Evolutionary conservation across 2,113 vertebrate species (phyloP), one percentile per base, ranked within the genome.

Genomic region (Tupaia tana): DNA sequence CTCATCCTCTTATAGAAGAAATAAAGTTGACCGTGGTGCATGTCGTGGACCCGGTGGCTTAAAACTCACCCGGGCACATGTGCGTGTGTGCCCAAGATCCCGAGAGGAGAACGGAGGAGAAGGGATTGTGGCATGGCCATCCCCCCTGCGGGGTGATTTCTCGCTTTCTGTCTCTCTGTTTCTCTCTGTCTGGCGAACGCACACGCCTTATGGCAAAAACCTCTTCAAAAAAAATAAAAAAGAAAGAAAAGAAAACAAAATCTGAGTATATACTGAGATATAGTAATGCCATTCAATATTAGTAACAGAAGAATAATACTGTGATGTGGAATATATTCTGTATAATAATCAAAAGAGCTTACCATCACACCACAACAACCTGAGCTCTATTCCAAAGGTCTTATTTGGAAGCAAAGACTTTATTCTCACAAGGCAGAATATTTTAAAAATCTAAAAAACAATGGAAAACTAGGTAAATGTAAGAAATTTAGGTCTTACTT

Each of bases 261-360:
- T 52, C 27, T 67, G 18, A 27, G 6, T 34, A 10, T 18, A 54
- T 43, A 43, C 43, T 43, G 54, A 87, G 24, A 9, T 24, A 15
- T 15, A 20, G 22, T 18, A 7, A 7, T 18, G 1, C 54, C 3
- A 64, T 11, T 8, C 6, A 19, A 11, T 25, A n/a, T 10, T 3
- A 14, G 25, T 13, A 29, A 31, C 1, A 0, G 15, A 61, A 73
- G 34, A 16, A 58, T 3, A 64, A 7, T 1, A 13, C 52, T 22
- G 0, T 58, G 12, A 2, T 54, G 22, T 29, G n/a, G 61, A 24
- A 54, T 12, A 3, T 9, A 4, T 19, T 27, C n/a, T 11, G 0
- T 27, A 15, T 15, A 27, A 4, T 9, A 1, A 13, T 1, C 18
- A 80, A 66, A 13, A 15, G 5, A 66, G 52, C 4, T 71, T 11